Evolutionary conservation across 1,140 invertebrate genomes (phyloP), one percentile per base, ranked within the genome.

Genomic region (Phthorimaea operculella): DNA sequence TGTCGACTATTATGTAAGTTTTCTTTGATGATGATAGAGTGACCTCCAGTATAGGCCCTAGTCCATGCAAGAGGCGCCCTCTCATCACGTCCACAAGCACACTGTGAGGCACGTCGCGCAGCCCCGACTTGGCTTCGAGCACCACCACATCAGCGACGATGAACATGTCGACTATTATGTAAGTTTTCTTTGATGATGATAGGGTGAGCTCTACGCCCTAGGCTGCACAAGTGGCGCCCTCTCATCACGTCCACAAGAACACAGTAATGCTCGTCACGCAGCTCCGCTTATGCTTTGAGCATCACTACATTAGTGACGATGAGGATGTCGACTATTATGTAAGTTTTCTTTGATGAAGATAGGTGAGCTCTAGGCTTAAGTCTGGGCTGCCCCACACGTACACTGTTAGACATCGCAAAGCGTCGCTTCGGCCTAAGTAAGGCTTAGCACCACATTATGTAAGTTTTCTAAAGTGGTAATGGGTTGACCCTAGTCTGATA

Each of bases 131-230:
- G 62, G 60, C 39, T 74, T 60, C 28, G 72, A 75, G 21, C 60
- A 74, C n/a, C 73, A 79, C 39, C 74, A 79, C 28, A 74, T 80
- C 58, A 68, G 73, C 0, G 77, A 81, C 49, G 77, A 83, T 6
- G 76, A 83, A 51, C 80, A 77, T 48, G 71, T 83, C 10, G 80
- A 83, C 61, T 83, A 83, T 62, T 82, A 81, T 63, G 79, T 82
- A 64, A 80, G 79, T 76, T 49, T 52, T 28, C 2, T 0, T 11
- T 28, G 34, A 36, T 36, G 34, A 12, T 8, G 12, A 36, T n/a
- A n/a, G n/a, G n/a, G n/a, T n/a, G n/a, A n/a, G n/a, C n/a, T n/a
- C n/a, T n/a, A n/a, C n/a, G 21, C 6, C 18, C 72, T 17, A 53
- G 62, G 0, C 63, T n/a, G 47, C 65, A 0, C 54, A 70, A 0